Percentiles rank a stretch among this genome's conserved stretches.
These are phyloP conservation scores for Sympetrum striolatum DNA, from an alignment of 2,888 invertebrate genomes.

Conservation along the genomic window DNA sequence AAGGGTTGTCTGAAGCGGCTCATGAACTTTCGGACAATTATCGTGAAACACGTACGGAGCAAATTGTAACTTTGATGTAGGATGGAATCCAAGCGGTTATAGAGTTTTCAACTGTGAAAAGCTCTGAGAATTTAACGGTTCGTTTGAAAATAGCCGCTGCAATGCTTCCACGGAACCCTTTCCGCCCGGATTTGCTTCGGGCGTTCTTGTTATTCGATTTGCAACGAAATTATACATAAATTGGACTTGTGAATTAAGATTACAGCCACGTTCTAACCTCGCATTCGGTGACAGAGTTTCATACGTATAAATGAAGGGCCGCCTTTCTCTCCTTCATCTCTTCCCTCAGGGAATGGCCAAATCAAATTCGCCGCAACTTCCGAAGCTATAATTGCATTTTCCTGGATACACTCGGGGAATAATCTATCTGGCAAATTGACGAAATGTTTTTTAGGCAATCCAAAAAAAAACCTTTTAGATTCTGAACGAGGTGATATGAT, in stretches of 20 bases:
- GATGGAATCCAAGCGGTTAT: background rate
- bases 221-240: background rate
- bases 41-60: no score
- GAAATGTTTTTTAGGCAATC: background rate
- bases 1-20: no score
- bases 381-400: slow-evolving; percentile 10
- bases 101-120: background rate
- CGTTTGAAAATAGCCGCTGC: background rate
- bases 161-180: background rate
- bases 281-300: background rate
- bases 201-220: background rate
- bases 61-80: no score
- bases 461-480: no score
- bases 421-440: background rate
- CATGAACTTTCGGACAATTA: no score
- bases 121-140: background rate
- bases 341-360: background rate
- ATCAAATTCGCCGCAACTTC: slow-evolving; percentile 28
- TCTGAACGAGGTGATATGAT: no score
- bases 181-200: background rate
- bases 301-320: background rate
- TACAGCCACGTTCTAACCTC: background rate
- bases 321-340: background rate
- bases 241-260: background rate
- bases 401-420: background rate